Base-by-base conservation (phyloP, 2,797 vertebrate genomes). In the Micromesistius poutassou region DNA sequence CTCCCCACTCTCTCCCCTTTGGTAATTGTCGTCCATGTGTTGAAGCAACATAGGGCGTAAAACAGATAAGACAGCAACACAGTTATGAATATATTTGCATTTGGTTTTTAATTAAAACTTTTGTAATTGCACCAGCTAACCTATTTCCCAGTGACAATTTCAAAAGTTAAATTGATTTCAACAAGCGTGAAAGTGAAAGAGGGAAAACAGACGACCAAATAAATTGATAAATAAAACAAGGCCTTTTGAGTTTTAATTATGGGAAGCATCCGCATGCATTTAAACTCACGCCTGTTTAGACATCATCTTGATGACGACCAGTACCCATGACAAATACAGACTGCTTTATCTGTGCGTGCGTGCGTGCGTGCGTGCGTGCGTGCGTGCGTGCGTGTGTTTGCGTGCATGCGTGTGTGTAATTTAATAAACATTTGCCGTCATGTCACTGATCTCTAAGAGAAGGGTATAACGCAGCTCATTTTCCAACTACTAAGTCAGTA, bases 51-150 rank as follows among this genome's bases (percentile, higher is more conserved):
- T 83, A 88, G 90, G 88, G 87, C 83, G 87, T 84, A 84, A 87
- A 89, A 88, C 77, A 91, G 92, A 94, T 94, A 94, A 94, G 91
- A 91, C 90, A 86, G 88, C 83, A 86, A 90, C 84, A 91, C 88
- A 91, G 93, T 94, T 92, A 92, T 91, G 87, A 93, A 93, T 91
- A 91, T 89, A 92, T 94, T 92, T 93, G 89, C 90, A 91, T 93
- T 91, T 84, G 85, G 79, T 84, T 92, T 93, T 94, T 94, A 94
- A 94, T 94, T 92, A 93, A 89, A 89, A 89, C 85, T 87, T 92
- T 88, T 90, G 87, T 91, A 92, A 94, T 92, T 91, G 88, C 76
- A 9, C 80, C 75, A 76, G 87, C 91, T 84, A 93, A 92, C 90
- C 89, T 92, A 89, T 92, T 93, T 93, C 91, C 87, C 87, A 83